A percentile compares a stretch with the other conserved stretches of the same genome.
Conservation (phyloP, 1,140 invertebrate species). For the Diachasma alloeum region DNA sequence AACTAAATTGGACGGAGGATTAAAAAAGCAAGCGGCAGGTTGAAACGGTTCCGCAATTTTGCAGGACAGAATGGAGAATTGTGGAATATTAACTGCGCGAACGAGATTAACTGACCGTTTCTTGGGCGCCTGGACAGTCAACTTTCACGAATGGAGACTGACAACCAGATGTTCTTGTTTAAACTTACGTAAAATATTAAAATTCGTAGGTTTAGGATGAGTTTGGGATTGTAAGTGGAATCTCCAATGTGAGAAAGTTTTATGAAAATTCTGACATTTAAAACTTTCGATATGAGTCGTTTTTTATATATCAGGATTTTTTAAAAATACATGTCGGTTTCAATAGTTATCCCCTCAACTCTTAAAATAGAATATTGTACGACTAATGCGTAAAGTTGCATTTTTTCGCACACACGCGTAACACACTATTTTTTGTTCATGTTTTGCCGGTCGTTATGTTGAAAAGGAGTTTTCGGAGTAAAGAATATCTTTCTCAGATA, state of each 20-base stretch:
- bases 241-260: neutral
- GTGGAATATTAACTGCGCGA: conserved; percentile 51
- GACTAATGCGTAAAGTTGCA: too few relatives aligned
- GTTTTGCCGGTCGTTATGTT: too few relatives aligned
- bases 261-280: neutral
- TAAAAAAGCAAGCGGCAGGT: conserved; percentile 22
- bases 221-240: neutral
- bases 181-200: conserved; percentile 53
- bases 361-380: too few relatives aligned
- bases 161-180: conserved; percentile 51
- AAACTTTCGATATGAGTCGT: too few relatives aligned
- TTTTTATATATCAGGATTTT: too few relatives aligned
- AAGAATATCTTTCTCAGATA: too few relatives aligned
- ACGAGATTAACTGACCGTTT: conserved; percentile 58
- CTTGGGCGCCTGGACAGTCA: conserved; percentile 38
- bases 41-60: neutral
- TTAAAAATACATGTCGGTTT: too few relatives aligned
- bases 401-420: too few relatives aligned
- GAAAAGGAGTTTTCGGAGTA: too few relatives aligned
- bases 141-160: conserved; percentile 55
- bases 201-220: conserved; percentile 2
- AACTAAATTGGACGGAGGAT: neutral
- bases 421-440: too few relatives aligned
- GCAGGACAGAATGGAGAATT: conserved; percentile 41
- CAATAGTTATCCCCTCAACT: too few relatives aligned